Evolutionary conservation across 2,797 vertebrate genomes (phyloP).

Genomic region (Sorex maritimensis): DNA sequence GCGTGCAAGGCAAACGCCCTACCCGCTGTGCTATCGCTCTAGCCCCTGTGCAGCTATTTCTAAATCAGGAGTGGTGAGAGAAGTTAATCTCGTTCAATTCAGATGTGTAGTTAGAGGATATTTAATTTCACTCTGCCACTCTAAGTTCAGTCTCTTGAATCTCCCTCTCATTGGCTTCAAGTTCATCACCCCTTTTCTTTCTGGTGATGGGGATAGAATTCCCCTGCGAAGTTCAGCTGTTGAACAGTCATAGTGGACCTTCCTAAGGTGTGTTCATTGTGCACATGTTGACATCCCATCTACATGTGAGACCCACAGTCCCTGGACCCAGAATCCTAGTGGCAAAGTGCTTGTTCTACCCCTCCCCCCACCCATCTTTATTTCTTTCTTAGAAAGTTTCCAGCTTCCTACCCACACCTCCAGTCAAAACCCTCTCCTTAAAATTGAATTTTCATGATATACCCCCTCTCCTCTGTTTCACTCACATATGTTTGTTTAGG

Average conservation of each 20-base stretch:
- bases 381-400: constrained; percentile 5
- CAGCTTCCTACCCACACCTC: background rate
- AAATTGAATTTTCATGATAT: constrained; percentile 60
- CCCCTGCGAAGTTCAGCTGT: background rate
- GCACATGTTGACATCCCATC: background rate
- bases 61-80: background rate
- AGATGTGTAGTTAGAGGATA: background rate
- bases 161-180: background rate
- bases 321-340: background rate
- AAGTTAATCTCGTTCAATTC: background rate
- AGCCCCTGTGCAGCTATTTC: background rate
- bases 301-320: background rate
- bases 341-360: constrained; percentile 14
- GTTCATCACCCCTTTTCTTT: background rate
- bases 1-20: too few relatives aligned
- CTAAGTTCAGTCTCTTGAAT: background rate
- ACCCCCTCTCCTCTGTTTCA: constrained; percentile 40
- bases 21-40: too few relatives aligned
- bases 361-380: background rate
- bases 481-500: background rate
- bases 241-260: background rate
- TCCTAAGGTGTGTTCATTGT: constrained; percentile 40
- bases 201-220: background rate
- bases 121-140: background rate
- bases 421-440: background rate